Percentiles rank a stretch among this genome's conserved stretches.
Evolutionary conservation across 2,113 vertebrate genomes (phyloP).

Genomic region (Butorides virescens): DNA sequence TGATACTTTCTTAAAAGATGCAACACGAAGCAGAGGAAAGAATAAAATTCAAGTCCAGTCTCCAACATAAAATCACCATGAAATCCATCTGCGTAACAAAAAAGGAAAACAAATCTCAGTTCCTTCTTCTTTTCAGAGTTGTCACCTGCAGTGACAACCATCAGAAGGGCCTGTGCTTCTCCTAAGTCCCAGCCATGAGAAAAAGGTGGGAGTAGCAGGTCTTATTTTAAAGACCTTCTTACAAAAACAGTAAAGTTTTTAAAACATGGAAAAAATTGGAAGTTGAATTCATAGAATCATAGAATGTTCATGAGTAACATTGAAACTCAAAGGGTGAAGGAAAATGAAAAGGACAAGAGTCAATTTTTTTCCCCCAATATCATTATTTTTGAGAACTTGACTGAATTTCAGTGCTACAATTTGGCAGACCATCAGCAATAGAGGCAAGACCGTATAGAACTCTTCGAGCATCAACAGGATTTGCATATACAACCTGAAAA

Average conservation of each 20-base stretch:
- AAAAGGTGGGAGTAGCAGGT: not conserved
- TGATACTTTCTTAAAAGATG: not conserved
- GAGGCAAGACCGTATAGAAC: not conserved
- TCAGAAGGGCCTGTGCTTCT: not conserved
- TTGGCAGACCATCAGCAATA: not conserved
- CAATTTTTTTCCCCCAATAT: fast-evolving
- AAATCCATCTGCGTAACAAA: not conserved
- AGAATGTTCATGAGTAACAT: not conserved
- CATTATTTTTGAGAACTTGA: not conserved
- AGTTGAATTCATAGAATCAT: not conserved
- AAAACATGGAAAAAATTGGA: not conserved
- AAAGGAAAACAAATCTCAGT: not conserved
- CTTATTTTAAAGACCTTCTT: not conserved
- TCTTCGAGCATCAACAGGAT: not conserved
- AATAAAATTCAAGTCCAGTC: not conserved
- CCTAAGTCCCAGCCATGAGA: not conserved
- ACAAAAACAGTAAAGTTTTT: not conserved
- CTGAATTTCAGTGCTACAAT: not conserved
- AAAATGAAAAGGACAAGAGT: not conserved
- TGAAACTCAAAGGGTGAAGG: not conserved
- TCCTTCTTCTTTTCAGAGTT: not conserved
- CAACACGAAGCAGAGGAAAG: not conserved
- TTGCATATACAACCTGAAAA: not conserved
- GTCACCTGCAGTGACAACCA: not conserved
- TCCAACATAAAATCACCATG: not conserved